A percentile compares a stretch with the other conserved stretches of the same genome.
These are phyloP conservation scores for Drosophila ercepeae DNA, from an alignment of 1,140 invertebrate genomes.

Conservation along the genomic window DNA sequence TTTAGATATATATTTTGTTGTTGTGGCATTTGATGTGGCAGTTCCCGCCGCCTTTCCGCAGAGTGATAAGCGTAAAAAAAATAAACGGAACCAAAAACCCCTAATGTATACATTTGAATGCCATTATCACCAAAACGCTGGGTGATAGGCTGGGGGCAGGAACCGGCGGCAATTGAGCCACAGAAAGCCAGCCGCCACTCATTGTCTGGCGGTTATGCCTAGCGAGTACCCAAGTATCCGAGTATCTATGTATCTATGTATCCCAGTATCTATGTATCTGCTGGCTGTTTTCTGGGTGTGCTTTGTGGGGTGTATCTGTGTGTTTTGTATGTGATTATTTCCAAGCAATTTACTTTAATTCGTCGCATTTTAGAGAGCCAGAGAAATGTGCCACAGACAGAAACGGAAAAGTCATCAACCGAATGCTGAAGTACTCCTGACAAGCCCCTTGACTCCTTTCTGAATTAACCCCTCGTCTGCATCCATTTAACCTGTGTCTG, in stretches of 20 bases:
- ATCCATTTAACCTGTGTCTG: slow-evolving; percentile 26
- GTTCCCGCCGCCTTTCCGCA: slow-evolving; percentile 67
- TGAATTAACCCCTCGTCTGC: slow-evolving; percentile 34
- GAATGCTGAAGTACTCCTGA: slow-evolving; percentile 22
- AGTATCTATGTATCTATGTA: slow-evolving; percentile 3
- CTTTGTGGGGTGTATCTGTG: slow-evolving; percentile 10
- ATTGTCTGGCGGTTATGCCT: slow-evolving; percentile 61
- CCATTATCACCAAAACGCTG: slow-evolving; percentile 66
- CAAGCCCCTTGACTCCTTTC: neutral
- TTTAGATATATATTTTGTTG: slow-evolving; percentile 3
- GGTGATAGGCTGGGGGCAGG: slow-evolving; percentile 49
- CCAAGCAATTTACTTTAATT: slow-evolving; percentile 82
- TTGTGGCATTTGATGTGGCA: slow-evolving; percentile 65
- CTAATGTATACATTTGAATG: slow-evolving; percentile 80
- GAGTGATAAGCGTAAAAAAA: slow-evolving; percentile 40
- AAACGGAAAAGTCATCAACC: slow-evolving; percentile 43
- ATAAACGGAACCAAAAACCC: slow-evolving; percentile 35
- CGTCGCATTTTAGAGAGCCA: slow-evolving; percentile 63
- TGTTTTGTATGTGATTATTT: slow-evolving; percentile 57
- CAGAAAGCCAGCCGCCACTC: slow-evolving; percentile 60
- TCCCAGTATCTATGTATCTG: neutral
- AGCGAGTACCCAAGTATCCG: neutral
- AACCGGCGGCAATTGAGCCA: slow-evolving; percentile 41
- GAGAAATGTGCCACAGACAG: slow-evolving; percentile 48
- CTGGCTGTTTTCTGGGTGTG: slow-evolving; percentile 1